These are phyloP conservation scores for Subacronicta megacephala DNA, from an alignment of 2,888 invertebrate species.

Conservation along the genomic window DNA sequence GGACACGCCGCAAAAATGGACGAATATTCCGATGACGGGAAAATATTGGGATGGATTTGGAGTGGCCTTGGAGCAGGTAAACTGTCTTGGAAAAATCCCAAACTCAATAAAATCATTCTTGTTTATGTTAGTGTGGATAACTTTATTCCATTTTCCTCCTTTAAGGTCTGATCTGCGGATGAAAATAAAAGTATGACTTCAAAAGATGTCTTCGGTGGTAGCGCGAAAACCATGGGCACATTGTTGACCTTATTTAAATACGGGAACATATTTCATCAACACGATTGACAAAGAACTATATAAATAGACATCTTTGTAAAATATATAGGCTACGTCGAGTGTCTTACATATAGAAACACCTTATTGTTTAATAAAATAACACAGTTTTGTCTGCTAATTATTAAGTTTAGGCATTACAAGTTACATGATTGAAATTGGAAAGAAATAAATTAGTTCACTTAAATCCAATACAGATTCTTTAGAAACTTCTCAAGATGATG, in stretches of 20 bases:
- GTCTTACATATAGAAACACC: too few relatives aligned
- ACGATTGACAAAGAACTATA: not conserved
- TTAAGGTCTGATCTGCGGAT: slow-evolving; percentile 4
- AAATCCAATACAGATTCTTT: too few relatives aligned
- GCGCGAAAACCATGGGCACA: not conserved
- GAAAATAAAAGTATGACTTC: not conserved
- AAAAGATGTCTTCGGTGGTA: not conserved
- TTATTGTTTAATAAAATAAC: too few relatives aligned
- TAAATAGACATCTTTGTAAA: too few relatives aligned
- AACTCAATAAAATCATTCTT: slow-evolving; percentile 37
- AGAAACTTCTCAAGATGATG: too few relatives aligned
- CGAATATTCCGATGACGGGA: slow-evolving; percentile 31
- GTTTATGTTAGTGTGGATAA: slow-evolving; percentile 16
- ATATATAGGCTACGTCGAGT: too few relatives aligned
- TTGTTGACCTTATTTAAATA: not conserved
- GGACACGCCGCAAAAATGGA: slow-evolving; percentile 23
- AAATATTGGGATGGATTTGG: slow-evolving; percentile 48
- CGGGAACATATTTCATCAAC: not conserved
- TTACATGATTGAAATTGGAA: too few relatives aligned
- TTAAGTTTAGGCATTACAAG: too few relatives aligned
- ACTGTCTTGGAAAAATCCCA: slow-evolving; percentile 27
- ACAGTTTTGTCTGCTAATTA: too few relatives aligned
- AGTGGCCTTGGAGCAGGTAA: slow-evolving; percentile 39
- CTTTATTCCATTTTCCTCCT: slow-evolving; percentile 11
- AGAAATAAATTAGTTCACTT: too few relatives aligned